Percentiles rank a stretch among this genome's conserved stretches.
phyloP scores from a whole-genome alignment of 2,888 invertebrate species.

The Drosophila sordidula region DNA sequence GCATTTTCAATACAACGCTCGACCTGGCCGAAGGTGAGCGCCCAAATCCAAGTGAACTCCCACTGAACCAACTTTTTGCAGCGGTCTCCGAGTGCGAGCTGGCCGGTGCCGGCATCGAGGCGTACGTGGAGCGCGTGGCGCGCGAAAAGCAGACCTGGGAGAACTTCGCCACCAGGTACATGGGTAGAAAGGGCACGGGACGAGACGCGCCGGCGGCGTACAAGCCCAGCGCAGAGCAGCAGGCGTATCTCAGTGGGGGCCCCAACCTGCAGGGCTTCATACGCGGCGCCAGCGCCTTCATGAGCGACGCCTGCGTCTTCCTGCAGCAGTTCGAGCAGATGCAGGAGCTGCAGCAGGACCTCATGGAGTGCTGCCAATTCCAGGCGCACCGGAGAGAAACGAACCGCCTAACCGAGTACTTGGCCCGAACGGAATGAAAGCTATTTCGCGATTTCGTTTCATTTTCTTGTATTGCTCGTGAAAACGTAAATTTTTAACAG shows the following conservation, averaged over 20 bases:
- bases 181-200: conserved; percentile 14
- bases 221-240: conserved; percentile 69
- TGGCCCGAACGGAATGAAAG: conserved; percentile 30
- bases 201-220: background rate
- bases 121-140: conserved; percentile 51
- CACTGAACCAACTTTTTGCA: background rate
- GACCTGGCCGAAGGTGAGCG: conserved; percentile 9
- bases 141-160: conserved; percentile 71
- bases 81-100: background rate
- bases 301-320: conserved; percentile 60
- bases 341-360: conserved; percentile 55
- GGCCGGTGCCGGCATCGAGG: background rate
- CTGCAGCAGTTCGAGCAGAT: conserved; percentile 61
- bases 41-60: background rate
- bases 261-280: conserved; percentile 71
- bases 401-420: conserved; percentile 32
- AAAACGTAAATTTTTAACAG: conserved; percentile 5
- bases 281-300: conserved; percentile 68
- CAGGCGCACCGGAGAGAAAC: conserved; percentile 28
- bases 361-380: conserved; percentile 54
- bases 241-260: conserved; percentile 60
- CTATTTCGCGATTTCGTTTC: background rate
- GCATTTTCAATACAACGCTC: conserved; percentile 33
- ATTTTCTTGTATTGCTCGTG: conserved; percentile 10
- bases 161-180: conserved; percentile 12